phyloP scores from a whole-genome alignment of 1,140 invertebrate genomes.

The Melitaea cinxia region DNA sequence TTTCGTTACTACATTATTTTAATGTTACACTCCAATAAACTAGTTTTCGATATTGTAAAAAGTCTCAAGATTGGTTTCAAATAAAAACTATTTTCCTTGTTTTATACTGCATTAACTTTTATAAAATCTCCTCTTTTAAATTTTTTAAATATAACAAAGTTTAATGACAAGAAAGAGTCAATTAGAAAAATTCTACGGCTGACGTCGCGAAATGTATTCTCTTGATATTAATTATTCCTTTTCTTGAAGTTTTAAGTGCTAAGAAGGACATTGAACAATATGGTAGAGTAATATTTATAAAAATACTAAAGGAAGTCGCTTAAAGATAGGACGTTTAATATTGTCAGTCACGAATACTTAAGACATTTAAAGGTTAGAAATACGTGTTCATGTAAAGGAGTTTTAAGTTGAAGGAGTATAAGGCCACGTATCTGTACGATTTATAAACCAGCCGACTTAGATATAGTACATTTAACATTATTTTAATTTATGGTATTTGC shows the following conservation, averaged over 20 bases:
- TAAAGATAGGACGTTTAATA: conserved; percentile 19
- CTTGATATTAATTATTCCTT: background rate
- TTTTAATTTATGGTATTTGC: too few species aligned
- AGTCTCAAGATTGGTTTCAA: too few species aligned
- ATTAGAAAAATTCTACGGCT: background rate
- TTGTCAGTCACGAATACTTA: conserved; percentile 28
- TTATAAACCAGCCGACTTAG: background rate
- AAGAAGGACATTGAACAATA: background rate
- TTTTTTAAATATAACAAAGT: background rate
- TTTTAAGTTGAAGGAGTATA: conserved; percentile 18
- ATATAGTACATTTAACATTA: too few species aligned
- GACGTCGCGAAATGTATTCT: background rate
- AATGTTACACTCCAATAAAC: too few species aligned
- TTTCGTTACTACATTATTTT: too few species aligned
- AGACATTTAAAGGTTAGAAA: conserved; percentile 31
- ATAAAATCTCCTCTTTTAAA: background rate
- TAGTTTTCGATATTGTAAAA: too few species aligned
- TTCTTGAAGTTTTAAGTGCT: background rate
- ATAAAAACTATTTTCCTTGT: background rate
- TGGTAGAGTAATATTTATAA: background rate
- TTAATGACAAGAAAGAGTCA: background rate
- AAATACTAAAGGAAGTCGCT: background rate
- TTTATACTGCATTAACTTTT: background rate
- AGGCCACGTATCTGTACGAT: conserved; percentile 1
- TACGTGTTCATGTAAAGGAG: conserved; percentile 18